Percentiles rank a stretch among this genome's conserved stretches.
phyloP scores from a whole-genome alignment of 2,888 invertebrate species.

The Xanthorhoe spadicearia region DNA sequence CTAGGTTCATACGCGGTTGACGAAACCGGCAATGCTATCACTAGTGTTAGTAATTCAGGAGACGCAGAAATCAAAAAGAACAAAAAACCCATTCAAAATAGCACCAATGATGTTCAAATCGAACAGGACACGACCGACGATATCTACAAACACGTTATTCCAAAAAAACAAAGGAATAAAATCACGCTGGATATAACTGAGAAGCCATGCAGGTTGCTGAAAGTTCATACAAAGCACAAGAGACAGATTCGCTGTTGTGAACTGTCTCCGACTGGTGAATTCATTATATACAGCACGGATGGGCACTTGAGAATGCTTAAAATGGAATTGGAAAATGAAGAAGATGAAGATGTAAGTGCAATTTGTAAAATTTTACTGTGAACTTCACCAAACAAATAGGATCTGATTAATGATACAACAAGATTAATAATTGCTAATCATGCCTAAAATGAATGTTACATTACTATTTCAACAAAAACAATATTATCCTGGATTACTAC shows the following conservation, averaged over 20 bases:
- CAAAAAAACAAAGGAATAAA: conserved; percentile 23
- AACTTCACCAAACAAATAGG: too few relatives aligned
- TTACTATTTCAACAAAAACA: too few relatives aligned
- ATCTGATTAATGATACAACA: too few relatives aligned
- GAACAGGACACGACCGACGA: conserved; percentile 64
- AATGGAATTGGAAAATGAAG: conserved; percentile 71
- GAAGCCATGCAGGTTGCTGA: conserved; percentile 88
- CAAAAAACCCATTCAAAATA: conserved; percentile 44
- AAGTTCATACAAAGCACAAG: conserved; percentile 86
- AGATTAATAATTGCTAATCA: too few relatives aligned
- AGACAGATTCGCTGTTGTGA: conserved; percentile 89
- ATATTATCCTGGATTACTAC: too few relatives aligned
- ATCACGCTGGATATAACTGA: conserved; percentile 68
- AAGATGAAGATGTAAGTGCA: conserved; percentile 64
- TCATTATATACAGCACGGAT: conserved; percentile 90
- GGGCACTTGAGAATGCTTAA: conserved; percentile 87
- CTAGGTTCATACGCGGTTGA: conserved; percentile 79
- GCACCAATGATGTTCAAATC: conserved; percentile 40
- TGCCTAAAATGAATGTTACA: too few relatives aligned
- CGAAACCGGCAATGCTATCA: conserved; percentile 83
- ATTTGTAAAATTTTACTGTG: background rate
- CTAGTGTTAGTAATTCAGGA: conserved; percentile 45
- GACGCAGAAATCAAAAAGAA: conserved; percentile 41
- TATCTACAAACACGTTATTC: conserved; percentile 33
- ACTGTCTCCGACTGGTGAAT: conserved; percentile 88